Evolutionary conservation across 2,888 invertebrate genomes (phyloP), one percentile per base, ranked within the genome.

Genomic region (Drosophila quasianomalipes): DNA sequence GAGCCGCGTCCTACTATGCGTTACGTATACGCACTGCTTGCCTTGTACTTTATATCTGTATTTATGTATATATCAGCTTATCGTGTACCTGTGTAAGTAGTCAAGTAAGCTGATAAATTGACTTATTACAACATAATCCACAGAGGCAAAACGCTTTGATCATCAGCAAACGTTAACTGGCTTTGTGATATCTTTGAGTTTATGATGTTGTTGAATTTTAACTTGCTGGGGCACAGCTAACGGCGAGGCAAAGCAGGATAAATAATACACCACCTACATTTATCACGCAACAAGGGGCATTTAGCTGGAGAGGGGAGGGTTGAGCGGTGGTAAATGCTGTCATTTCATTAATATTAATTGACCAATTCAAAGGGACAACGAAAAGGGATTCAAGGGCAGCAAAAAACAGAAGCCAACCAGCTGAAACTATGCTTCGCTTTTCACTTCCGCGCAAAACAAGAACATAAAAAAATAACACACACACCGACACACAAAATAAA

Each of bases 321-420:
- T 28, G 33, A 41, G 5, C 22, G 47, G 22, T 7, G 39, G 47
- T 44, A 64, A 57, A 16, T 52, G 44, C 69, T 51, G 69, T 49
- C 75, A 68, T 81, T 88, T 89, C 88, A 89, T 89, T 89, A 89
- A 91, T 89, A 91, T 89, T 89, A 91, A 89, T 88, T 89, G 88
- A 83, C 70, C 90, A 83, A 85, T 81, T 80, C 74, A 90, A 81
- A 81, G 57, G 76, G 72, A 81, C 82, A 59, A 76, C 61, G 59
- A 70, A 73, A 70, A 72, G 55, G 53, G 49, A 61, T 62, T 69
- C 30, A n/a, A n/a, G 61, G 39, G 37, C 67, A 62, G 54, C 66
- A 58, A 67, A 76, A 76, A 79, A 82, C 69, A 72, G 64, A 64
- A 61, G 61, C 68, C 47, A 47, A 57, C 28, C 71, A 52, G 53